phyloP scores from a whole-genome alignment of 2,113 vertebrate genomes.

The Chroicocephalus ridibundus region DNA sequence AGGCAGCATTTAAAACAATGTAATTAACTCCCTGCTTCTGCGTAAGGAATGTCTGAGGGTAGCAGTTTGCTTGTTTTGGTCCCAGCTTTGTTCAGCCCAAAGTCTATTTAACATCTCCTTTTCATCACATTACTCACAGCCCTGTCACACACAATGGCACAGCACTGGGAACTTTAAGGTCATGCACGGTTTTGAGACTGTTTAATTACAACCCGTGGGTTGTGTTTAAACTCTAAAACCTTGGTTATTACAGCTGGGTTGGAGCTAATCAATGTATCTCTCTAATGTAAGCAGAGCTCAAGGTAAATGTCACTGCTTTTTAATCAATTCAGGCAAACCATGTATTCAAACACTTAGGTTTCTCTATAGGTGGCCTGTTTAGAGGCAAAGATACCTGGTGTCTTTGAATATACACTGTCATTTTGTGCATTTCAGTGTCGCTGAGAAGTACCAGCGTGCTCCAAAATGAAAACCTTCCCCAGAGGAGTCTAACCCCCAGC shows the following conservation, averaged over 20 bases:
- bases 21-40: neutral
- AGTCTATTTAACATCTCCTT: neutral
- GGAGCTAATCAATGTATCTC: neutral
- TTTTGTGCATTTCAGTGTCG: accelerated
- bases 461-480: neutral
- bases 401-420: accelerated
- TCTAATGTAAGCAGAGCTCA: neutral
- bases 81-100: neutral
- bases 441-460: neutral
- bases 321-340: neutral
- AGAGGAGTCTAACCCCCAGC: no score
- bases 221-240: neutral
- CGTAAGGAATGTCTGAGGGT: neutral
- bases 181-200: neutral
- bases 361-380: neutral
- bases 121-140: neutral
- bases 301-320: neutral
- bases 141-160: accelerated
- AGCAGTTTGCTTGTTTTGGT: neutral
- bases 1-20: neutral
- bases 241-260: neutral
- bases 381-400: neutral
- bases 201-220: neutral
- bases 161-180: neutral
- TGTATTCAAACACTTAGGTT: neutral